Base-by-base conservation (phyloP, 2,888 invertebrate species). In the Eupithecia subumbrata region DNA sequence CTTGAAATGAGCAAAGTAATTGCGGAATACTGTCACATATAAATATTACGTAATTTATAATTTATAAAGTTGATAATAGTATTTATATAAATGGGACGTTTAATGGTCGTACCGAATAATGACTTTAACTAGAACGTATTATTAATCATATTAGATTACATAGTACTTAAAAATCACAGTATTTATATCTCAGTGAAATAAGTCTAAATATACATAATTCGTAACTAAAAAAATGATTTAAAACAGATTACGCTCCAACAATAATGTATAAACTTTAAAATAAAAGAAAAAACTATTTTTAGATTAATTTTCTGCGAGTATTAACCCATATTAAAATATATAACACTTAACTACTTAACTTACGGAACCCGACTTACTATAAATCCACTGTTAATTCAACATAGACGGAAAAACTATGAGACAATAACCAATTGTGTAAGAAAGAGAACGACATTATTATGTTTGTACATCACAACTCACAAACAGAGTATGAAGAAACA, bases 131-230 rank as follows among this genome's bases (percentile, higher is more conserved):
- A 45, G 22, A 68, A 45, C 37, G 43, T 45, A 25, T 67, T 73
- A 71, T 71, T 72, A 48, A 11, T 22, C 1, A 69, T 52, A 40
- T 40, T 60, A 8, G 48, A 74, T 66, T 74, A 76, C 52, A 64
- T 69, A 76, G 22, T 68, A 67, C 40, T 56, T 67, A 43, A 78
- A 56, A 67, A 75, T 75, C 76, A 73, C 75, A 79, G 76, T 76
- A 30, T 64, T 40, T 68, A 69, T 74, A 74, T 74, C 76, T 76
- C 69, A 74, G 74, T 72, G 56, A 64, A 74, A 69, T 30, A 68
- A 56, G 34, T 64, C 64, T 63, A 52, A 66, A 11, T 22, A 74
- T 70, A 76, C 56, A 73, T 73, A 76, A 73, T 71, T 60, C 25
- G 14, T 60, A 16, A 40, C 43, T 63, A 71, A 71, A 52, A 48